Conservation (phyloP, 2,113 vertebrate species). For the Microtus pennsylvanicus region DNA sequence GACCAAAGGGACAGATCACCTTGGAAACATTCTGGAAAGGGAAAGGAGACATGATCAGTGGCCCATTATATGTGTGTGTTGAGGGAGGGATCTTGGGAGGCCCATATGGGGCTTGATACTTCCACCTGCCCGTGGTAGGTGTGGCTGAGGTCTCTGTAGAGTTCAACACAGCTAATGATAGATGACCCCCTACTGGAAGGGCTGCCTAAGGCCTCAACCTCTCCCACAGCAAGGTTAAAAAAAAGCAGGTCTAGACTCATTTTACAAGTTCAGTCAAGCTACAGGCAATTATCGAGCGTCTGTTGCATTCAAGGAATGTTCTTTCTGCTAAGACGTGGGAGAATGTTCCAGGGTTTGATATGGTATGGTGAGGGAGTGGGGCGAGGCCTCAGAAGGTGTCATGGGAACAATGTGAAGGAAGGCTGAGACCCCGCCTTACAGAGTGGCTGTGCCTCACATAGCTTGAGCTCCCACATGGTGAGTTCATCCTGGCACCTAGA, state of each 20-base stretch:
- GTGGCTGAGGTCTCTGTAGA: background rate
- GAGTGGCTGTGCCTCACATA: background rate
- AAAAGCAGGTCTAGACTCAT: background rate
- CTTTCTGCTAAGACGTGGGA: background rate
- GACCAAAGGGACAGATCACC: background rate
- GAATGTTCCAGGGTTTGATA: fast-evolving
- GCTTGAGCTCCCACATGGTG: background rate
- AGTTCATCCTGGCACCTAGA: background rate
- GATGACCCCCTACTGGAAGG: background rate
- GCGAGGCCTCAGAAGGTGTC: no score
- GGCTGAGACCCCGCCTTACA: no score
- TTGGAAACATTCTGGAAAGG: background rate
- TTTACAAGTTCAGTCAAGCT: background rate
- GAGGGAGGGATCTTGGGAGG: background rate
- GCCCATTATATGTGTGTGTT: background rate
- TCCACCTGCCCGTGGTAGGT: background rate
- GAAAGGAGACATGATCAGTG: background rate
- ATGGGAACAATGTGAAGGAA: background rate
- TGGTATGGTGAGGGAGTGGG: fast-evolving
- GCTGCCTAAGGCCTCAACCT: background rate
- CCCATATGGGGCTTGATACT: background rate
- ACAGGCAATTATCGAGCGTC: background rate
- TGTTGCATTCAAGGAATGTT: background rate
- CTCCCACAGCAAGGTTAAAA: no score
- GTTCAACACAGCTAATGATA: background rate